Percentiles rank a stretch among this genome's conserved stretches.
These are phyloP conservation scores for Vimba vimba DNA, from an alignment of 2,113 vertebrate genomes.

Conservation along the genomic window DNA sequence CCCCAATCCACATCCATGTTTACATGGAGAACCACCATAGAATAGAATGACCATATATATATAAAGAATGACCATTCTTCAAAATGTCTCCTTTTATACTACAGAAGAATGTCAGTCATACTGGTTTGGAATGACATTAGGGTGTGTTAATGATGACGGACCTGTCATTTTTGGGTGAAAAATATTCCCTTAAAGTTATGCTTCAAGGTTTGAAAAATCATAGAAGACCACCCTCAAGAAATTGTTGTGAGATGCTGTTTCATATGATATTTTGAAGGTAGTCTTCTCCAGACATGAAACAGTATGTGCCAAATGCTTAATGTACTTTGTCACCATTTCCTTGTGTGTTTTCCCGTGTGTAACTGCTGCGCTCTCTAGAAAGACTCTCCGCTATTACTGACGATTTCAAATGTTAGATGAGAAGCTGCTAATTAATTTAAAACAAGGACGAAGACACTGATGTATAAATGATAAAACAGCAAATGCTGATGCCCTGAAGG, in stretches of 20 bases:
- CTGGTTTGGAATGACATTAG: neutral
- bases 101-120: no score
- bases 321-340: slow-evolving; percentile 19
- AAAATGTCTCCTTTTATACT: neutral
- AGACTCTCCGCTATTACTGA: slow-evolving; percentile 51
- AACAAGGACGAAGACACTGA: slow-evolving; percentile 53
- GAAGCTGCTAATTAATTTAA: slow-evolving; percentile 73
- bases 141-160: neutral
- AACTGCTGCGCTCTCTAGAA: slow-evolving; percentile 15
- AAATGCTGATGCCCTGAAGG: slow-evolving; percentile 18
- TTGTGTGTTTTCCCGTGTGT: slow-evolving; percentile 23
- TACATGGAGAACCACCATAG: neutral
- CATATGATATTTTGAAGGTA: neutral
- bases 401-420: slow-evolving; percentile 73
- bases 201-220: neutral
- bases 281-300: neutral
- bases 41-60: no score
- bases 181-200: neutral
- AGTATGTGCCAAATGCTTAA: slow-evolving; percentile 6
- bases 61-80: neutral
- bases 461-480: slow-evolving; percentile 6
- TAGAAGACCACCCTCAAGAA: neutral
- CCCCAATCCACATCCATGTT: neutral
- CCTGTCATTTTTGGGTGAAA: neutral
- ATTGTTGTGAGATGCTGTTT: neutral